phyloP scores from a whole-genome alignment of 1,140 invertebrate species.

The Octopus sinensis region DNA sequence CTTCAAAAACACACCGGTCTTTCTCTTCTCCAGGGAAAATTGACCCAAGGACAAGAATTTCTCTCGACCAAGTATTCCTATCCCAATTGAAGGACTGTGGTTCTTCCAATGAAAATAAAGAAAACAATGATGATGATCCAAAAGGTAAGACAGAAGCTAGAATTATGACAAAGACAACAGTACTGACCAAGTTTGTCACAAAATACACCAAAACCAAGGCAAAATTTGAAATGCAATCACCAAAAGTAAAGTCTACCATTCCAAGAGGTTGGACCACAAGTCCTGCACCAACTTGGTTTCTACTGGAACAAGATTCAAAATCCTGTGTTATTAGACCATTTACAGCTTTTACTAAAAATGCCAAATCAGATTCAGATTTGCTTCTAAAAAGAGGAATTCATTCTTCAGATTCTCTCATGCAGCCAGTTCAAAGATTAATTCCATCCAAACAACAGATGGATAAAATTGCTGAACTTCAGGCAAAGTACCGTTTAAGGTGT shows the following conservation, averaged over 20 bases:
- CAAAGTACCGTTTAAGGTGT: no score
- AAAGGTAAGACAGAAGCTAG: conserved; percentile 36
- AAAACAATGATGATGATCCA: conserved; percentile 37
- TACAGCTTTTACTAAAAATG: conserved; percentile 42
- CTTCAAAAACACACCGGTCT: conserved; percentile 30
- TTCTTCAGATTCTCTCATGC: conserved; percentile 33
- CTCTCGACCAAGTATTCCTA: conserved; percentile 40
- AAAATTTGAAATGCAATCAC: conserved; percentile 27
- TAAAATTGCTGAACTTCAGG: no score
- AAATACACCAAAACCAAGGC: conserved; percentile 33
- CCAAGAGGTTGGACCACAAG: conserved; percentile 21
- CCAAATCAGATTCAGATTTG: conserved; percentile 36
- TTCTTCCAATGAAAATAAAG: conserved; percentile 22
- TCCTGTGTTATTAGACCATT: conserved; percentile 50
- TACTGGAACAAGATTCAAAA: conserved; percentile 45
- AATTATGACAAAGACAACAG: conserved; percentile 33
- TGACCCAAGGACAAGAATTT: conserved; percentile 51
- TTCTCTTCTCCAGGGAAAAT: conserved; percentile 53
- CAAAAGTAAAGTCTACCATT: neutral
- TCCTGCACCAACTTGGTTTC: conserved; percentile 28
- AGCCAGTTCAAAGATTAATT: no score
- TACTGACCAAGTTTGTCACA: conserved; percentile 40
- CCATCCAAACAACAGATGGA: no score
- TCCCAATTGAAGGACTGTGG: conserved; percentile 32
- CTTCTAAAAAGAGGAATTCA: conserved; percentile 26